phyloP scores from a whole-genome alignment of 2,797 vertebrate genomes.

The Furcifer pardalis region DNA sequence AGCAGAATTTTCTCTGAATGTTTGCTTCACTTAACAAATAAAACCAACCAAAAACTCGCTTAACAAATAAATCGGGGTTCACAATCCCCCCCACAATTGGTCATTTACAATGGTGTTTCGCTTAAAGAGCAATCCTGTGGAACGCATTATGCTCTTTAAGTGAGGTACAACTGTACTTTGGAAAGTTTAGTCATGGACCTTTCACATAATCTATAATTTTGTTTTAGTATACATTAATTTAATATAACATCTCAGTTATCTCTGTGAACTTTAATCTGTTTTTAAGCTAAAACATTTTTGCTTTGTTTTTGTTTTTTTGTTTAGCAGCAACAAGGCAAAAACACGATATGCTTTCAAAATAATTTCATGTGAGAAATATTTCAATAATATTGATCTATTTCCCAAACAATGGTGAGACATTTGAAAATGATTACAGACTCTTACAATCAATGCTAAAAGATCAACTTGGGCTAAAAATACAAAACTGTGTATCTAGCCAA shows the following conservation, averaged over 20 bases:
- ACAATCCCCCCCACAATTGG: too few species aligned
- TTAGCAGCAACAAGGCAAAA: background rate
- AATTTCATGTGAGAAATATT: slow-evolving; percentile 30
- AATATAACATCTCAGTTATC: background rate
- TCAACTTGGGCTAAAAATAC: background rate
- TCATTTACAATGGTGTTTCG: too few species aligned
- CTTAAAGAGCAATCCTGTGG: too few species aligned
- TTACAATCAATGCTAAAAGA: slow-evolving; percentile 7
- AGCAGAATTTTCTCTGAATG: too few species aligned
- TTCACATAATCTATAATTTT: background rate
- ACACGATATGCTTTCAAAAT: slow-evolving; percentile 14
- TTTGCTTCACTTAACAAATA: too few species aligned
- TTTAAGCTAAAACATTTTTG: background rate
- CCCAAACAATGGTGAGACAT: slow-evolving; percentile 20
- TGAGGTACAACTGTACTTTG: background rate
- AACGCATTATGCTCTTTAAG: too few species aligned
- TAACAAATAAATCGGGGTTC: too few species aligned
- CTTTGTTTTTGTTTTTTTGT: slow-evolving; percentile 3
- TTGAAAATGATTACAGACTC: slow-evolving; percentile 12
- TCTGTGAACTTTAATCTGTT: background rate
- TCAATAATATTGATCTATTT: slow-evolving; percentile 19
- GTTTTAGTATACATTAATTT: background rate
- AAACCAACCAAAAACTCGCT: too few species aligned
- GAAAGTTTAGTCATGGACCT: background rate
- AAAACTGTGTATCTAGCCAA: background rate